Conservation (phyloP, 2,113 vertebrate species). For the Vombatus ursinus region DNA sequence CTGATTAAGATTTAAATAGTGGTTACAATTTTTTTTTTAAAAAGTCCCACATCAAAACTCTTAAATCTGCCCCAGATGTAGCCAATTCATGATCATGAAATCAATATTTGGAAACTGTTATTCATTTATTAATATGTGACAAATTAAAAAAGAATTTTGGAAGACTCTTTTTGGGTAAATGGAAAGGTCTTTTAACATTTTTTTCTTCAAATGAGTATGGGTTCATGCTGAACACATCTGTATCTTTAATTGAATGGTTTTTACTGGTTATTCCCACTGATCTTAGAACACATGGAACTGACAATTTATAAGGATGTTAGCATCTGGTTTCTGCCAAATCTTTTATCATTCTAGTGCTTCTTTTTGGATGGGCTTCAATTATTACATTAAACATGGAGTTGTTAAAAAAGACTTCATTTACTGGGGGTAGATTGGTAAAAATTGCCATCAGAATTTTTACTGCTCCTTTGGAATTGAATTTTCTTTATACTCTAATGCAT, state of each 20-base stretch:
- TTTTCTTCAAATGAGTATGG: slow-evolving; percentile 15
- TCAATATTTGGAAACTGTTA: slow-evolving; percentile 75
- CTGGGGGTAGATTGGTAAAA: not conserved
- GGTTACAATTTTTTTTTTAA: slow-evolving; percentile 43
- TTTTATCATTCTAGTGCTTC: not conserved
- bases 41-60: slow-evolving; percentile 81
- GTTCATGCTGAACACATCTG: slow-evolving; percentile 38
- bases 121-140: slow-evolving; percentile 64
- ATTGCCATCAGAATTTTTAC: not conserved
- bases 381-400: slow-evolving; percentile 42
- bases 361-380: slow-evolving; percentile 25
- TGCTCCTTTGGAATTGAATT: not conserved
- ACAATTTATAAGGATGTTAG: not conserved
- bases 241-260: slow-evolving; percentile 31
- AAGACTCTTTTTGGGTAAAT: slow-evolving; percentile 23
- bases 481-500: not conserved
- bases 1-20: slow-evolving; percentile 85
- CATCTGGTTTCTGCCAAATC: not conserved
- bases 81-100: slow-evolving; percentile 75
- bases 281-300: not conserved
- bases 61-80: slow-evolving; percentile 81
- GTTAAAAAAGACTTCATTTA: slow-evolving; percentile 24
- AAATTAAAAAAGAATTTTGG: slow-evolving; percentile 50
- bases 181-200: slow-evolving; percentile 42
- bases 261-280: not conserved